Base-by-base conservation (phyloP, 2,797 vertebrate species). In the Mareca strepera region DNA sequence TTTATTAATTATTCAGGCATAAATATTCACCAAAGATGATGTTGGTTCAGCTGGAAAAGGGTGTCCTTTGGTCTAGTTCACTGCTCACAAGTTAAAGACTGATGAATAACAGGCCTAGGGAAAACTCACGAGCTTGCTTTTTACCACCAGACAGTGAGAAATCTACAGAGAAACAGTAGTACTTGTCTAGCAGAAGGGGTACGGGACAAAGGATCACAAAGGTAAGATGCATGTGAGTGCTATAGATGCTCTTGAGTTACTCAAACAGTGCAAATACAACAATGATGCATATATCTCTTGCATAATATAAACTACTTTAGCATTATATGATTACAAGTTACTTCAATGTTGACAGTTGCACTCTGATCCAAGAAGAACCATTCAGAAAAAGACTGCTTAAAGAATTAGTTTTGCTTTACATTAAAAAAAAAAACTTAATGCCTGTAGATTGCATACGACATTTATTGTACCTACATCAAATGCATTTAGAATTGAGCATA, bases 1-100 rank as follows among this genome's bases (percentile, higher is more conserved):
- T 70, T 83, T 66, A 69, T 94, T 93, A 92, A 96, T 94, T 88
- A 86, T 91, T 81, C 91, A 94, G 59, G 66, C 26, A 62, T 53
- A 83, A 92, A 68, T 68, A 77, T n/a, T 86, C 76, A 62, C 50
- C 72, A 17, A 6, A 62, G 58, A 37, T 86, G 53, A 68, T 58
- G 75, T 1, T 58, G 37, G 55, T 31, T 88, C 84, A 92, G 44
- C 44, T 89, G 66, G 53, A 85, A 84, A 2, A 82, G 56, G 21
- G 82, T 82, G 56, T 92, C 22, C 72, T 77, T 18, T 31, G 37
- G 56, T 46, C 50, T 56, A 70, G 26, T 67, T 67, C 37, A 86
- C 58, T 31, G 83, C 77, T 86, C 74, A 33, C 67, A 52, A 4
- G 63, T 12, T 69, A 55, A 63, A 92, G 25, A 46, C 28, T 69